These are phyloP conservation scores for Caenorhabditis panamensis DNA, from an alignment of 2,888 invertebrate genomes.

Conservation along the genomic window DNA sequence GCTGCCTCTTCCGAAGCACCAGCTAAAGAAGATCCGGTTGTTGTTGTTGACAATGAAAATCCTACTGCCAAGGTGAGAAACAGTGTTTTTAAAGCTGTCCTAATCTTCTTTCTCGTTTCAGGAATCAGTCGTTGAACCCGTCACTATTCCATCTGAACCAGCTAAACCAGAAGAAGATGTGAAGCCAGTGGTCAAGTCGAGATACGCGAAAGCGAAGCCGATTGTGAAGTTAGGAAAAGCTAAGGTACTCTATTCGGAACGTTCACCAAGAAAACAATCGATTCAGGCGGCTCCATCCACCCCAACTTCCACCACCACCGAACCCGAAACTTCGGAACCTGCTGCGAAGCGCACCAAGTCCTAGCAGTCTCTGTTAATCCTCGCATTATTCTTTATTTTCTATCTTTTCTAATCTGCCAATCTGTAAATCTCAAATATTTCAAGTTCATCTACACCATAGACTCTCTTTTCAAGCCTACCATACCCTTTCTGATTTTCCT, in stretches of 20 bases:
- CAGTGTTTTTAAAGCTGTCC: too few relatives aligned
- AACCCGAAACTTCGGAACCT: slow-evolving; percentile 6
- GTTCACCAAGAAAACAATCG: too few relatives aligned
- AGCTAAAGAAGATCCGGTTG: too few relatives aligned
- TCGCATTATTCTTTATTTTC: background rate
- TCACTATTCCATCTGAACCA: background rate
- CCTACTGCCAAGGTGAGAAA: too few relatives aligned
- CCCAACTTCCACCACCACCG: background rate
- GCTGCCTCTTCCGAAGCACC: too few relatives aligned
- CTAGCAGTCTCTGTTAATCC: background rate
- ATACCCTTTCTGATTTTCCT: background rate
- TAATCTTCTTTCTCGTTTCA: background rate
- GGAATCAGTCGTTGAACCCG: background rate
- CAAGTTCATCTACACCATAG: background rate
- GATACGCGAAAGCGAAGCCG: slow-evolving; percentile 45
- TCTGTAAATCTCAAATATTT: background rate
- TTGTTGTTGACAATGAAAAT: too few relatives aligned
- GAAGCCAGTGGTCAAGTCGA: slow-evolving; percentile 39
- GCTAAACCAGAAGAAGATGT: background rate
- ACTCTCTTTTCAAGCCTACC: background rate
- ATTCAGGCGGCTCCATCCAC: background rate
- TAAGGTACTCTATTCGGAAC: slow-evolving; percentile 1
- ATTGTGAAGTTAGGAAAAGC: slow-evolving; percentile 17
- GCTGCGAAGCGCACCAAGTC: slow-evolving; percentile 21
- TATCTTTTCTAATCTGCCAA: background rate